Evolutionary conservation across 1,140 invertebrate species (phyloP).

Genomic region (Zaprionus inermis): DNA sequence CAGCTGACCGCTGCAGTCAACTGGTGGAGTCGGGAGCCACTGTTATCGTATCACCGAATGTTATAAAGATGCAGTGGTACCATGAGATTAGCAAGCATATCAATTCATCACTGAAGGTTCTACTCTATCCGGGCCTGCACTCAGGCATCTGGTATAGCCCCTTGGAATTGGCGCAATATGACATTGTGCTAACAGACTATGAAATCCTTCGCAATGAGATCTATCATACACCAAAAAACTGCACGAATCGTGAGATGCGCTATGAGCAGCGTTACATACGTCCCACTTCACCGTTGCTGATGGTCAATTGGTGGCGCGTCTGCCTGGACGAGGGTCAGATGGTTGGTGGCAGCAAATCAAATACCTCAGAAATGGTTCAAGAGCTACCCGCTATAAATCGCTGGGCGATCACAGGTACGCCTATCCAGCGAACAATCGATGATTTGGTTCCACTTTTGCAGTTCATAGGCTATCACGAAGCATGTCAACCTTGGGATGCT

Average conservation of each 20-base stretch:
- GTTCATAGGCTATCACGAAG: slow-evolving; percentile 86
- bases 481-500: slow-evolving; percentile 65
- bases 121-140: slow-evolving; percentile 86
- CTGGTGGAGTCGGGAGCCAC: slow-evolving; percentile 87
- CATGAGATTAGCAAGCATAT: slow-evolving; percentile 90
- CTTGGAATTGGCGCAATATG: slow-evolving; percentile 87
- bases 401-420: slow-evolving; percentile 93
- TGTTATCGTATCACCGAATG: slow-evolving; percentile 89
- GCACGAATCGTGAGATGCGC: slow-evolving; percentile 56
- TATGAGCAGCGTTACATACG: slow-evolving; percentile 62
- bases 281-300: slow-evolving; percentile 87
- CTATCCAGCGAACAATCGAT: slow-evolving; percentile 87
- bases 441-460: slow-evolving; percentile 90
- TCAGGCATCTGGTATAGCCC: slow-evolving; percentile 88
- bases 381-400: slow-evolving; percentile 88
- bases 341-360: slow-evolving; percentile 86
- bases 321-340: slow-evolving; percentile 94
- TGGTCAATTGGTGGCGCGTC: slow-evolving; percentile 91
- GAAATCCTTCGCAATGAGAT: slow-evolving; percentile 87
- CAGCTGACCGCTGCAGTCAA: slow-evolving; percentile 4
- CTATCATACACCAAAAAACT: slow-evolving; percentile 81
- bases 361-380: slow-evolving; percentile 85
- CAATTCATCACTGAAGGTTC: slow-evolving; percentile 80
- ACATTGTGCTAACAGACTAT: slow-evolving; percentile 91
- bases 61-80: slow-evolving; percentile 90